phyloP scores from a whole-genome alignment of 2,113 vertebrate genomes.

The Pterocles burchelli region DNA sequence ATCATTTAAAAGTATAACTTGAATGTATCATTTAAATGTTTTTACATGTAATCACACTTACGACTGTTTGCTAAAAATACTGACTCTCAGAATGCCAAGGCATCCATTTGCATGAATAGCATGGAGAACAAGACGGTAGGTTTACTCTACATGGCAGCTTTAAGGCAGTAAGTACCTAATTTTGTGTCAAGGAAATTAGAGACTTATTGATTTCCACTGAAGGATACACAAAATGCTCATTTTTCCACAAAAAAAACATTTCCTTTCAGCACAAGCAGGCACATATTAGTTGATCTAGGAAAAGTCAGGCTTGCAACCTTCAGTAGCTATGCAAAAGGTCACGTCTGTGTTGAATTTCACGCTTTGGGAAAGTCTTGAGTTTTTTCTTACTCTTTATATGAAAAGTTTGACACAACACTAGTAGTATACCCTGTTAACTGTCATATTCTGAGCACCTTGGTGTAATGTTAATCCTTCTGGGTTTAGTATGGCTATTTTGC shows the following conservation, averaged over 20 bases:
- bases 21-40: neutral
- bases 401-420: neutral
- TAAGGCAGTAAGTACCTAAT: neutral
- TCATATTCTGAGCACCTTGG: neutral
- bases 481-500: neutral
- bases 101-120: neutral
- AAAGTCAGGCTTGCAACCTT: neutral
- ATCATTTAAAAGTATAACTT: neutral
- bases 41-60: neutral
- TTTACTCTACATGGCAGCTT: neutral
- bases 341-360: neutral
- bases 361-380: neutral
- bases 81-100: neutral
- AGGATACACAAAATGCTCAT: neutral
- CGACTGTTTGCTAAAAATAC: neutral
- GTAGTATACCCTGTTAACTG: neutral
- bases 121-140: neutral
- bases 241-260: neutral
- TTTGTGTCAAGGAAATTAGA: slow-evolving; percentile 1
- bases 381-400: neutral
- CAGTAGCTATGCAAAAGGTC: neutral
- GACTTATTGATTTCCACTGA: neutral
- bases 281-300: neutral
- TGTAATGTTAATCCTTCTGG: neutral
- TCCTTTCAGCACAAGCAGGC: neutral